Evolutionary conservation across 2,888 invertebrate species (phyloP).

Genomic region (Serripes groenlandicus): DNA sequence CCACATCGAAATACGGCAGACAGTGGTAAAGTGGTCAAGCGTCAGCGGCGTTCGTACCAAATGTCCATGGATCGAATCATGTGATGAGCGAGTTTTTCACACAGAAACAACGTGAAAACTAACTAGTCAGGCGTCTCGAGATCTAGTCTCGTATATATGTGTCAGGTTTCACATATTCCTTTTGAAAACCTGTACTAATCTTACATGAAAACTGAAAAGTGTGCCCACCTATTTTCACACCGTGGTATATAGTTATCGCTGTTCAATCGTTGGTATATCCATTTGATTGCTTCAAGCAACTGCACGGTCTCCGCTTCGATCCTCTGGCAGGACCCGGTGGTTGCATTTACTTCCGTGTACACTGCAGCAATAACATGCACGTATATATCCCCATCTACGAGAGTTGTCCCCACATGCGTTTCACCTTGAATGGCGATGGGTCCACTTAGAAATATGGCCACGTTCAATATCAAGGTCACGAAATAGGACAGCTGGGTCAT

Average conservation of each 20-base stretch:
- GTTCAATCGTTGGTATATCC: conserved; percentile 44
- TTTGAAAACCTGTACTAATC: too few relatives aligned
- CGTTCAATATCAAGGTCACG: conserved; percentile 6
- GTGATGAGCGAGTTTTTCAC: background rate
- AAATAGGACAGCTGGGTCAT: background rate
- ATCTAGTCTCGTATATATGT: too few relatives aligned
- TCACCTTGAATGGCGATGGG: background rate
- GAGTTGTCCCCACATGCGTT: conserved; percentile 14
- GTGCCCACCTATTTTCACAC: conserved; percentile 50
- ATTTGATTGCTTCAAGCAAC: conserved; percentile 46
- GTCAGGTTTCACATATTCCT: too few relatives aligned
- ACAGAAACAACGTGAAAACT: too few relatives aligned
- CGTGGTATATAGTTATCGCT: conserved; percentile 10
- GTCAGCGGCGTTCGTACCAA: background rate
- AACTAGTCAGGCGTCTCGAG: too few relatives aligned
- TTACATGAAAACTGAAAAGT: too few relatives aligned
- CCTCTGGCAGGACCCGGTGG: conserved; percentile 20
- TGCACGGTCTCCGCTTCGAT: conserved; percentile 45
- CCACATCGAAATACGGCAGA: background rate
- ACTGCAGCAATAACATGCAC: conserved; percentile 42
- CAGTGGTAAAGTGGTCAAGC: background rate
- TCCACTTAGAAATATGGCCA: background rate
- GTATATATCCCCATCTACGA: conserved; percentile 46
- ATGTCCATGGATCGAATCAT: background rate
- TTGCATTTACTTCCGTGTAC: conserved; percentile 7